Base-by-base conservation (phyloP, 1,140 invertebrate genomes). In the Papilio glaucus region DNA sequence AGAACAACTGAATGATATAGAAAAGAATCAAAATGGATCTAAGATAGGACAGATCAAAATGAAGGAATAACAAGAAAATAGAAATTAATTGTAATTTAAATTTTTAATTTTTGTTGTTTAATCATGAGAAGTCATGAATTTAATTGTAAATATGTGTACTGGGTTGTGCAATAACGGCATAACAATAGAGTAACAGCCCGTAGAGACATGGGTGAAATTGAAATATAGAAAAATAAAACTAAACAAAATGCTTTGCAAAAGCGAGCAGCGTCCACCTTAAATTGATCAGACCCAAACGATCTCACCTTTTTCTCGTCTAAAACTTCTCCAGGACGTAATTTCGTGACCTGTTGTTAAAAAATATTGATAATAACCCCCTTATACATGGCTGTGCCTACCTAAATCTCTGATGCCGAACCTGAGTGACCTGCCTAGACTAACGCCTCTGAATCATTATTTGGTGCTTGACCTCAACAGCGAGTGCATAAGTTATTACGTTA, bases 281-380 rank as follows among this genome's bases (percentile, higher is more conserved):
- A 87, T 73, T 83, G 87, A 85, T 85, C 87, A 90, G 89, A 88
- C 83, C 87, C 88, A 91, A 85, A 84, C 84, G 82, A 85, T 90
- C 96, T 98, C 97, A 98, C 97, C 97, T 97, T 97, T 95, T 96
- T 96, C 88, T 98, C 97, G 94, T 98, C 97, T 94, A 97, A 88
- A 93, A 98, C 96, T 95, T 98, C 97, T 89, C 97, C 97, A 77
- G 97, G 97, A 83, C 97, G 97, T 93, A 98, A 96, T 96, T 98
- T 98, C 84, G 84, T 92, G 89, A 91, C 91, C 89, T 92, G 90
- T 91, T 91, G 83, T 89, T 88, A 90, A 93, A 91, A 91, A 91
- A 93, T 73, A 91, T 78, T 87, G 85, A 88, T 88, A 93, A 89
- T 88, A 86, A 83, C 85, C 85, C 85, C 77, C 67, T 77, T 72